Percentiles rank a stretch among this genome's conserved stretches.
These are phyloP conservation scores for Heterotis niloticus DNA, from an alignment of 2,113 vertebrate genomes.

Conservation along the genomic window DNA sequence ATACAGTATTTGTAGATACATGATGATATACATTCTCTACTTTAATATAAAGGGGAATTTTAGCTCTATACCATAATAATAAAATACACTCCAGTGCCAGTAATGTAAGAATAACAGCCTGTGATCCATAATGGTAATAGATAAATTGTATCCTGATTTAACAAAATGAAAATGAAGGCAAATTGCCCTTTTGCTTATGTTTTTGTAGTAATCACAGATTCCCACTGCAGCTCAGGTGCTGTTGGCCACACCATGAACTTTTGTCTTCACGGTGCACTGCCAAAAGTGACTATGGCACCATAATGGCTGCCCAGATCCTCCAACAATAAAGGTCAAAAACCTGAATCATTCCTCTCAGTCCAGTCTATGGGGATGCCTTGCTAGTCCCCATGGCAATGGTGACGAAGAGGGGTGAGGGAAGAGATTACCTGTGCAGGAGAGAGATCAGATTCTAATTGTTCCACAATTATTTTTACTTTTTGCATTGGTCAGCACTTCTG, in stretches of 20 bases:
- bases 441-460: neutral
- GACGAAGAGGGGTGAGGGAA: neutral
- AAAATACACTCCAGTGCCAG: too few relatives aligned
- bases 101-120: too few relatives aligned
- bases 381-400: neutral
- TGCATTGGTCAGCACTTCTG: neutral
- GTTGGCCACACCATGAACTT: too few relatives aligned
- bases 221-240: neutral
- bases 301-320: neutral
- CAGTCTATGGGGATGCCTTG: neutral
- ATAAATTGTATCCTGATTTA: too few relatives aligned
- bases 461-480: neutral
- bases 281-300: neutral
- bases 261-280: neutral
- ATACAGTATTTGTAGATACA: too few relatives aligned
- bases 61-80: too few relatives aligned
- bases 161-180: too few relatives aligned
- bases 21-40: too few relatives aligned
- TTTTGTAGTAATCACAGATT: too few relatives aligned
- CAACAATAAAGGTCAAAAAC: conserved; percentile 12
- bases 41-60: too few relatives aligned
- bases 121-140: too few relatives aligned
- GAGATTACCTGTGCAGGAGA: neutral
- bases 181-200: too few relatives aligned
- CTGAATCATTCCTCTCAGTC: conserved; percentile 21